phyloP scores from a whole-genome alignment of 30 jellyfish, hydroid and myxozoan genomes.

The Phacellophora camtschatica region DNA sequence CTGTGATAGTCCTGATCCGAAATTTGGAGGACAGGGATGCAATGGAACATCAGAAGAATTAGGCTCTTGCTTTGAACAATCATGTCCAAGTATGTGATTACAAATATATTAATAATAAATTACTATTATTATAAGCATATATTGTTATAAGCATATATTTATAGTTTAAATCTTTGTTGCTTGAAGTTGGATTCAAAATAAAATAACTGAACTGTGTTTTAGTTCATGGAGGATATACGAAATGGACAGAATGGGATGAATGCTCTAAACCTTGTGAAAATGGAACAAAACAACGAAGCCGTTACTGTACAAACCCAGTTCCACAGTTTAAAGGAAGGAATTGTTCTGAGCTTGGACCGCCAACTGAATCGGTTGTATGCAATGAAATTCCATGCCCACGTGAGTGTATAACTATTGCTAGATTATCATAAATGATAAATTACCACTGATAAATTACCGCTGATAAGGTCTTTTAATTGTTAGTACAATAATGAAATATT shows the following conservation, averaged over 20 bases:
- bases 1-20: conserved; percentile 72
- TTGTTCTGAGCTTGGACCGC: conserved; percentile 62
- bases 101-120: too few relatives aligned
- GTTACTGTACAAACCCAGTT: conserved; percentile 80
- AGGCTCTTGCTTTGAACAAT: conserved; percentile 50
- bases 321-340: conserved; percentile 85
- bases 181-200: too few relatives aligned
- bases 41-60: conserved; percentile 58
- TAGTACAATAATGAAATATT: too few relatives aligned
- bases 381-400: conserved; percentile 78
- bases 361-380: conserved; percentile 46
- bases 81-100: conserved; percentile 61
- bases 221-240: conserved; percentile 87
- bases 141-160: too few relatives aligned
- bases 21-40: conserved; percentile 74
- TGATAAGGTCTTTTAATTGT: too few relatives aligned
- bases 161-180: too few relatives aligned
- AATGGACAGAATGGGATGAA: conserved; percentile 86
- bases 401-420: too few relatives aligned
- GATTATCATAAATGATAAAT: too few relatives aligned
- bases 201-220: too few relatives aligned
- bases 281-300: conserved; percentile 65
- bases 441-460: too few relatives aligned
- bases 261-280: conserved; percentile 86
- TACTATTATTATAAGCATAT: too few relatives aligned